These are phyloP conservation scores for Anser cygnoides DNA, from an alignment of 2,113 vertebrate species.

Conservation along the genomic window DNA sequence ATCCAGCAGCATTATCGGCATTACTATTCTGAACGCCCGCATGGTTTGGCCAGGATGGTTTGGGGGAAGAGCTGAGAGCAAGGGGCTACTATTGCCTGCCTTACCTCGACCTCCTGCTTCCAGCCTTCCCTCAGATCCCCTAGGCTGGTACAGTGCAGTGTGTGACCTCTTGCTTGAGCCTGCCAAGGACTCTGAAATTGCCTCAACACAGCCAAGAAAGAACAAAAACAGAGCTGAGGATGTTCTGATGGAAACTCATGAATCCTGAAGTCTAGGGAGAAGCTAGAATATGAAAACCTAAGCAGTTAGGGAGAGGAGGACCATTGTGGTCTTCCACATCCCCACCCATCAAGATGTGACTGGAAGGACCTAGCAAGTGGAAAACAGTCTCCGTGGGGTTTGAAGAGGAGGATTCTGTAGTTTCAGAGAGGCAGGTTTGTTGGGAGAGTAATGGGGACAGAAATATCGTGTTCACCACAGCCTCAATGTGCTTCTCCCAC, in stretches of 20 bases:
- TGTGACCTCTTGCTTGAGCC: background rate
- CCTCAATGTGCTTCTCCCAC: accelerated
- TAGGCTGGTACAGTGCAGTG: background rate
- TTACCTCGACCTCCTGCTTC: background rate
- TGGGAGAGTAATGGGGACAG: accelerated
- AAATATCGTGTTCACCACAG: background rate
- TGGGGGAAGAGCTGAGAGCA: background rate
- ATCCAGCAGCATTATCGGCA: accelerated
- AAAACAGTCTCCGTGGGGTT: background rate
- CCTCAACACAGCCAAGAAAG: background rate
- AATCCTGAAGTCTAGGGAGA: background rate
- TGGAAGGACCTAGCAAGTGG: background rate
- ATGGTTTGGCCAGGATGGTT: background rate
- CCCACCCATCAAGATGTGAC: accelerated
- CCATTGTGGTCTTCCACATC: accelerated
- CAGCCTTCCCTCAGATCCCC: background rate
- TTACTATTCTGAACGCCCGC: accelerated
- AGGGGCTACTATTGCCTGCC: background rate
- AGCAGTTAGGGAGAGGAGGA: background rate
- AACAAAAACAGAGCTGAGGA: background rate
- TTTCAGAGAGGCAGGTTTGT: background rate
- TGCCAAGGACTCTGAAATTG: background rate
- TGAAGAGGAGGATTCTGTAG: background rate
- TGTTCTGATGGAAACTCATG: background rate
- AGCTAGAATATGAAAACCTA: accelerated